Base-by-base conservation (phyloP, 2,888 invertebrate species). In the Chouioia cunea region DNA sequence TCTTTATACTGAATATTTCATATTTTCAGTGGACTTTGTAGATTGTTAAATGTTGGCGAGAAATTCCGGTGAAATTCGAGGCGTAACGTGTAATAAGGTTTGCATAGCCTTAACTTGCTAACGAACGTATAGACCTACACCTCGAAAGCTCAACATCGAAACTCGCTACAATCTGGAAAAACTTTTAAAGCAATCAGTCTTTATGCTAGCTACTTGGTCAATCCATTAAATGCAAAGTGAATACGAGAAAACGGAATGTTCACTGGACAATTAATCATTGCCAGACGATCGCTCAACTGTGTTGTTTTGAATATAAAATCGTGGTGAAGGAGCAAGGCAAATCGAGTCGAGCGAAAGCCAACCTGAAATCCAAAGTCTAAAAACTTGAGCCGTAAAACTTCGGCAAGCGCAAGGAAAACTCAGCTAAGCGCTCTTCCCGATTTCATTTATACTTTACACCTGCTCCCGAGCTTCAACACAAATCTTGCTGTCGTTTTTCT, bases 301-400 rank as follows among this genome's bases (percentile, higher is more conserved):
- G 23, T 54, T 54, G 23, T 23, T 22, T 23, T 15, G 27, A n/a
- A 54, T 54, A 54, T 54, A 15, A 54, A 23, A 36, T 36, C 36
- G 36, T 10, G 12, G 56, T 3, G 36, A n/a, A 10, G 78, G 76
- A 72, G 65, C 67, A 62, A 65, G 74, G 79, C 75, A 80, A 80
- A 80, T 79, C 78, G 70, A 75, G 76, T n/a, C 57, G 56, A 65
- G 15, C 23, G 22, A 81, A 81, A 77, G 76, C 65, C 27, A 27
- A 4, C 50, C 4, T 43, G 20, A 46, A 47, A 27, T 36, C 44
- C 18, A 20, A 16, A 22, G 18, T 60, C 52, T 16, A 66, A 66
- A 65, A 69, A 69, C 64, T 69, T 57, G 10, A n/a, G 16, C 57
- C 57, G 57, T 57, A 57, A 57, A 57, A 57, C 57, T 57, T 57